Base-by-base conservation (phyloP, 2,888 invertebrate genomes). In the Cantharis rufa region DNA sequence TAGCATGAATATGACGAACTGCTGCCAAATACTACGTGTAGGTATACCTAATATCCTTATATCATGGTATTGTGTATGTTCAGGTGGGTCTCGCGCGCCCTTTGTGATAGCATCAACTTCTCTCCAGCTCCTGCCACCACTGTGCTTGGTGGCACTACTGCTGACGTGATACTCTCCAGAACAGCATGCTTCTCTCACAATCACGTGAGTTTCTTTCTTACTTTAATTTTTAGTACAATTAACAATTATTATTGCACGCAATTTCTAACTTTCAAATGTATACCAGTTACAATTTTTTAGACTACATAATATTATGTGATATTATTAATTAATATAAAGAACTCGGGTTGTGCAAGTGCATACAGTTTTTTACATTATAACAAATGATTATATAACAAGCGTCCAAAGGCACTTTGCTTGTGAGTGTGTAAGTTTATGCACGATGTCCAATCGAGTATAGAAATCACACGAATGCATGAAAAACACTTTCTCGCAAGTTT, bases 1-100 rank as follows among this genome's bases (percentile, higher is more conserved):
- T n/a, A n/a, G 48, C 48, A 48, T 48, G 48, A n/a, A 48, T n/a
- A 48, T 32, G 32, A 32, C 13, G 5, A 32, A 32, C n/a, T n/a
- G n/a, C 48, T 48, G 48, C n/a, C 48, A 48, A 48, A n/a, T 3
- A n/a, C 7, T 48, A n/a, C 48, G n/a, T 48, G 7, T 48, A 48
- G 48, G 48, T 48, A 48, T 48, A 48, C 48, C 48, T 48, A 48
- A 48, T n/a, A 48, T 48, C 48, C 48, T 48, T 48, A 48, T 48
- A 48, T 48, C 48, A n/a, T 48, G 48, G n/a, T 48, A 48, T 48
- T 48, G 48, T 77, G 77, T 84, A 73, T 83, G 79, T 84, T 84
- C 85, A 87, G 87, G 87, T 87, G 85, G 83, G 83, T 86, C 86
- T 82, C 83, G 84, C 80, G 85, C 85, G 82, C 83, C 82, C 72